phyloP scores from a whole-genome alignment of 2,888 invertebrate genomes.

The Aphrophora alni region DNA sequence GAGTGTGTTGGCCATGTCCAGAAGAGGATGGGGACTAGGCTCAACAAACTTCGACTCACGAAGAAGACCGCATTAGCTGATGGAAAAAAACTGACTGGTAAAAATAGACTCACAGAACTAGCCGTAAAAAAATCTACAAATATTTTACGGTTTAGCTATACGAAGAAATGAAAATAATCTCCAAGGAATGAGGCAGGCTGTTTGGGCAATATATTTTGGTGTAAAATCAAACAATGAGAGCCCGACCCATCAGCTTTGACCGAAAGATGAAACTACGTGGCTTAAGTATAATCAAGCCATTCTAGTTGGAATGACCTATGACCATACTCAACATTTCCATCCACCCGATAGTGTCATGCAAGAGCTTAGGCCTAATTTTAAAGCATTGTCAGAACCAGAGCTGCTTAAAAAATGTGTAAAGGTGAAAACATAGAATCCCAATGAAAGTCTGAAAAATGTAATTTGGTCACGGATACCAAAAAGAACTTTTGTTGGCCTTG shows the following conservation, averaged over 20 bases:
- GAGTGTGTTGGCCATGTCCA: conserved; percentile 11
- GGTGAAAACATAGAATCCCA: too few species aligned
- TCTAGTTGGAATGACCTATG: not conserved
- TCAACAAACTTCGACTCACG: too few species aligned
- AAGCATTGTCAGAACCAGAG: too few species aligned
- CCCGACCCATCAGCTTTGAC: too few species aligned
- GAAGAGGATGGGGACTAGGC: not conserved
- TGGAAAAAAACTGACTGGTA: not conserved
- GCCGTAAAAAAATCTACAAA: not conserved
- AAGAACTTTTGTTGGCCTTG: too few species aligned
- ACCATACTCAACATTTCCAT: not conserved
- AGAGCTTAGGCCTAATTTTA: too few species aligned
- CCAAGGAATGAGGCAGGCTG: not conserved
- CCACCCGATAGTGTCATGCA: too few species aligned
- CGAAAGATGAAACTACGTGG: too few species aligned
- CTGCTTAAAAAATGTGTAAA: too few species aligned
- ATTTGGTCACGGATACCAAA: too few species aligned
- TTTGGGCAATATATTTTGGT: not conserved
- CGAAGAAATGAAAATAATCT: not conserved
- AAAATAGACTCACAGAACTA: not conserved
- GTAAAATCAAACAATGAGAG: not conserved
- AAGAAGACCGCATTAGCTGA: not conserved
- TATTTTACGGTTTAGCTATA: not conserved
- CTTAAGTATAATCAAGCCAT: too few species aligned
- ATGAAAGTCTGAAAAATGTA: too few species aligned